phyloP scores from a whole-genome alignment of 1,140 invertebrate genomes.

The Trigoniulus corallinus region DNA sequence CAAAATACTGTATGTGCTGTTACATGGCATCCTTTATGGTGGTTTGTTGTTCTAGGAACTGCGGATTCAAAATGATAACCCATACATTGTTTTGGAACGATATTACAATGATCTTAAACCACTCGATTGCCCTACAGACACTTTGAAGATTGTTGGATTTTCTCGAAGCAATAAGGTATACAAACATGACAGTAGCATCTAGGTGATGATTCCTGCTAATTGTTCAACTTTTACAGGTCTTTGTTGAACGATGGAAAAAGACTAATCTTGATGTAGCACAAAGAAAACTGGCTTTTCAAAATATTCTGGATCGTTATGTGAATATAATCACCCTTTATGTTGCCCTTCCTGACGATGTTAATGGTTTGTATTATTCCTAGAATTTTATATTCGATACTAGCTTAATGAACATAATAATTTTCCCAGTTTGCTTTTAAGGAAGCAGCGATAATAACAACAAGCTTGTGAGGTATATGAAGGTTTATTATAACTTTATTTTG shows the following conservation, averaged over 20 bases:
- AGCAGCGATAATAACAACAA: too few species aligned
- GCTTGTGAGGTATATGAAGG: too few species aligned
- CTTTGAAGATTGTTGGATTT: conserved; percentile 33
- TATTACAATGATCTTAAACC: conserved; percentile 31
- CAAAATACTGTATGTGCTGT: too few species aligned
- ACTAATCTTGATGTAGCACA: background rate
- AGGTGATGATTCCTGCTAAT: too few species aligned
- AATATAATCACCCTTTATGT: conserved; percentile 41
- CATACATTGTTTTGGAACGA: conserved; percentile 31
- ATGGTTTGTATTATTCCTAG: conserved; percentile 10
- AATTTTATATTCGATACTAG: background rate
- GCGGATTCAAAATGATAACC: background rate
- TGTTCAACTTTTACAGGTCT: background rate
- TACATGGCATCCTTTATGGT: too few species aligned
- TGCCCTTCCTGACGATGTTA: conserved; percentile 37
- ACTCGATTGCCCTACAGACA: conserved; percentile 30
- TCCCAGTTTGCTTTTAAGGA: too few species aligned
- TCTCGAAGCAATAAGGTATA: conserved; percentile 34
- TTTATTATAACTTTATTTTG: too few species aligned
- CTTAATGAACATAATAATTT: background rate
- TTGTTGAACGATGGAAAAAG: background rate
- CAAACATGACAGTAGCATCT: background rate
- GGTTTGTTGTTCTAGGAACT: background rate
- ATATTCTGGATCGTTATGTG: conserved; percentile 34
- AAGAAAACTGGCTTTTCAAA: conserved; percentile 5